Evolutionary conservation across 2,113 vertebrate species (phyloP).

Genomic region (Pao palembangensis): DNA sequence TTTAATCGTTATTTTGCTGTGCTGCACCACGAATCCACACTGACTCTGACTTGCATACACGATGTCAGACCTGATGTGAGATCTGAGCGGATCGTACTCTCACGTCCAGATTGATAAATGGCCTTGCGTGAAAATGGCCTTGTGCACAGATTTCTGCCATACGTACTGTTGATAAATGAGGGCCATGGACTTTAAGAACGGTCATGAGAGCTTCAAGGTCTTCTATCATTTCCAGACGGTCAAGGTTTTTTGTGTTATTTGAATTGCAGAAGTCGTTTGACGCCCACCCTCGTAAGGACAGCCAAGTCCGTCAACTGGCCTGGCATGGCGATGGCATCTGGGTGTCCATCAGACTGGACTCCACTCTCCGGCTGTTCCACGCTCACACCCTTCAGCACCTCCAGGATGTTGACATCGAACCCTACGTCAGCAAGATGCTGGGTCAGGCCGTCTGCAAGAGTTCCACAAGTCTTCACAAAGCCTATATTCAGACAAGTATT

Average conservation of each 20-base stretch:
- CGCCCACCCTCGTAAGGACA: slow-evolving; percentile 93
- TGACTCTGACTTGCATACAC: too few species aligned
- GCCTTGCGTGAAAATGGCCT: too few species aligned
- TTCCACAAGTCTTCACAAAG: not conserved
- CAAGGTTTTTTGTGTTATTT: not conserved
- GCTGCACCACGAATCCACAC: too few species aligned
- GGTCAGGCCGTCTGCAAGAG: slow-evolving; percentile 69
- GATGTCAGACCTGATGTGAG: too few species aligned
- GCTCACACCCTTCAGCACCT: slow-evolving; percentile 96
- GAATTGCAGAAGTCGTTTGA: slow-evolving; percentile 90
- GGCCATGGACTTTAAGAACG: too few species aligned
- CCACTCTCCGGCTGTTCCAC: slow-evolving; percentile 92
- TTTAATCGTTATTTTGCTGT: too few species aligned
- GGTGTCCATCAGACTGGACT: slow-evolving; percentile 97
- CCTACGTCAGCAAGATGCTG: slow-evolving; percentile 99
- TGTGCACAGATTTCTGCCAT: too few species aligned
- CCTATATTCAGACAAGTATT: not conserved
- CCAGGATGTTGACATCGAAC: slow-evolving; percentile 97
- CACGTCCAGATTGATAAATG: too few species aligned
- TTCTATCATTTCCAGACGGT: not conserved
- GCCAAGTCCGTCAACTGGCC: slow-evolving; percentile 94
- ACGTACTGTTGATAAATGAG: too few species aligned
- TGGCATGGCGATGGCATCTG: slow-evolving; percentile 97
- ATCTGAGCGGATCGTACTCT: too few species aligned
- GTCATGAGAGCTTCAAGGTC: not conserved